Conservation (phyloP, 2,888 invertebrate genomes). For the Brenthis hecate region DNA sequence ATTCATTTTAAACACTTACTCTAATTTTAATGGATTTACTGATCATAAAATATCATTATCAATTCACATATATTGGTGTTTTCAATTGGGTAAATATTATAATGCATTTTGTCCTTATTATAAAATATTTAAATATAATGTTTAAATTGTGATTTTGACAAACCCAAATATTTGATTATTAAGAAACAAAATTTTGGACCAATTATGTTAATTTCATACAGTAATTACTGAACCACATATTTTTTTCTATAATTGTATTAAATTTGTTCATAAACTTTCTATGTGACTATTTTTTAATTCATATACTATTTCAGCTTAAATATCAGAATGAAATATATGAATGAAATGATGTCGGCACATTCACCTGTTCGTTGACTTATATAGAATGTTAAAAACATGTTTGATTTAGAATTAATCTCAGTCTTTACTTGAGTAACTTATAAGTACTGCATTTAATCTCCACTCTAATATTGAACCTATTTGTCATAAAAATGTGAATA, state of each 20-base stretch:
- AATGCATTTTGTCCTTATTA: constrained; percentile 8
- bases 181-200: not conserved
- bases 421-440: constrained; percentile 30
- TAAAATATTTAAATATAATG: not conserved
- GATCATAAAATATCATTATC: constrained; percentile 2
- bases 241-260: not conserved
- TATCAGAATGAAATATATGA: not conserved
- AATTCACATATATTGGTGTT: constrained; percentile 11
- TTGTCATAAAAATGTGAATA: constrained; percentile 16
- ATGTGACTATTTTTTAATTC: not conserved
- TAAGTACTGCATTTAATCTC: constrained; percentile 17
- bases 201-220: not conserved
- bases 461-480: constrained; percentile 13
- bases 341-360: not conserved
- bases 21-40: not conserved
- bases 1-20: not conserved
- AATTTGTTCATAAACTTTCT: not conserved
- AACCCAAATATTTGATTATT: not conserved
- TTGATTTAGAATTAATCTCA: constrained; percentile 28
- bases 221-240: constrained; percentile 1
- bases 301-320: constrained; percentile 6
- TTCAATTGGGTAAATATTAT: not conserved
- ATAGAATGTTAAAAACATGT: constrained; percentile 11
- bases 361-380: not conserved
- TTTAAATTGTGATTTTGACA: no score